Percentiles rank a stretch among this genome's conserved stretches.
Conservation (phyloP, 2,113 vertebrate genomes). For the Varanus salvator region DNA sequence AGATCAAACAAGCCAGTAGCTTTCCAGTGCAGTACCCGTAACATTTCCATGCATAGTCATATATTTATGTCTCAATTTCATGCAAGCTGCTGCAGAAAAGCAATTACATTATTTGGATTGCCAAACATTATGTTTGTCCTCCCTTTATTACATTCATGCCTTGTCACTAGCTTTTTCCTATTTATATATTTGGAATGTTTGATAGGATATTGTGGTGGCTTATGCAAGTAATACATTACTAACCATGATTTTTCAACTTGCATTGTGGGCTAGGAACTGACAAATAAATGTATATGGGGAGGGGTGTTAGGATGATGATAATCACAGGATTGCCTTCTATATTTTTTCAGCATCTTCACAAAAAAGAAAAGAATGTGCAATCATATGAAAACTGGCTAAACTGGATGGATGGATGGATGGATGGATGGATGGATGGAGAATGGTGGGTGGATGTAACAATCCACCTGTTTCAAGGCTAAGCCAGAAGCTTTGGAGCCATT, state of each 20-base stretch:
- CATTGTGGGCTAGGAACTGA: neutral
- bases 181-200: neutral
- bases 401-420: no score
- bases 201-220: neutral
- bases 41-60: neutral
- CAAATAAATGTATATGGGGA: neutral
- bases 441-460: no score
- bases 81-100: neutral
- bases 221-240: neutral
- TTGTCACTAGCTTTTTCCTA: neutral
- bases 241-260: neutral
- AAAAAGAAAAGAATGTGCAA: neutral
- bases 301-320: neutral
- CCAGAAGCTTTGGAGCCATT: no score
- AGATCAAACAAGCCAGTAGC: neutral
- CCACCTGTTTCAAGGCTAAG: neutral
- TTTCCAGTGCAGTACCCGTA: neutral
- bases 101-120: neutral
- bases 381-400: no score
- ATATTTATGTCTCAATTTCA: conserved; percentile 13
- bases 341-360: neutral
- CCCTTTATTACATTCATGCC: neutral
- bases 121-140: neutral
- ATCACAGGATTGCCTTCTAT: neutral
- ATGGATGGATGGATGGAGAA: no score